Evolutionary conservation across 2,888 invertebrate species (phyloP).

Genomic region (Nomada flava): DNA sequence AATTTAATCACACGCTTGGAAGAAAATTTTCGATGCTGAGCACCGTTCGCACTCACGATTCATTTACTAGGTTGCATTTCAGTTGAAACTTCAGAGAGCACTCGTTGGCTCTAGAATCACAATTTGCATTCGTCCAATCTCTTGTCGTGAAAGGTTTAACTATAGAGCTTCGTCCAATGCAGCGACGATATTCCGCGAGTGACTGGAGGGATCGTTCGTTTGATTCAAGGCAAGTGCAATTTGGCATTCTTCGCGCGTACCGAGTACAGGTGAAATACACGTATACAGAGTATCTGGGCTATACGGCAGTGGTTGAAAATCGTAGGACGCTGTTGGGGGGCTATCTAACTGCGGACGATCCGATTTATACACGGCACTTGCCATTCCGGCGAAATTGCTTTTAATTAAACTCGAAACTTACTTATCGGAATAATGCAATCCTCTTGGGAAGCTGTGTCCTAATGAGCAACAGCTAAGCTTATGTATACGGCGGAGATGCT

Average conservation of each 20-base stretch:
- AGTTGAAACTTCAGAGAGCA: not conserved
- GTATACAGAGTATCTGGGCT: slow-evolving; percentile 3
- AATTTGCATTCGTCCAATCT: slow-evolving; percentile 14
- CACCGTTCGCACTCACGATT: not conserved
- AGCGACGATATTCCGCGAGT: not conserved
- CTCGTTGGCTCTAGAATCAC: not conserved
- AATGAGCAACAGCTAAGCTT: slow-evolving; percentile 27
- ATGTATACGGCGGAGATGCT: not conserved
- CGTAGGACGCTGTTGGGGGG: slow-evolving; percentile 34
- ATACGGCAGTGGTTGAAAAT: slow-evolving; percentile 45
- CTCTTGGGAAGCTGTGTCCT: slow-evolving; percentile 13
- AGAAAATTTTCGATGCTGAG: slow-evolving; percentile 8
- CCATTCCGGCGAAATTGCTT: slow-evolving; percentile 48
- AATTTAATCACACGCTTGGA: slow-evolving; percentile 2
- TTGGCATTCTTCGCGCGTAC: slow-evolving; percentile 36
- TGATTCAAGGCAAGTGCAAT: slow-evolving; percentile 5
- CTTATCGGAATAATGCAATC: slow-evolving; percentile 42
- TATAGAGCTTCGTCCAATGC: not conserved
- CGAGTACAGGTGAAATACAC: not conserved
- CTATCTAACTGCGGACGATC: slow-evolving; percentile 43
- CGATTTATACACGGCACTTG: slow-evolving; percentile 20
- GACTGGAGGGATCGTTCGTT: not conserved
- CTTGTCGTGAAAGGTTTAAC: not conserved
- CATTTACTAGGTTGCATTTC: slow-evolving; percentile 22
- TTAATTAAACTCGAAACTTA: slow-evolving; percentile 61